These are phyloP conservation scores for Antennarius striatus DNA, from an alignment of 2,113 vertebrate genomes.

Conservation along the genomic window DNA sequence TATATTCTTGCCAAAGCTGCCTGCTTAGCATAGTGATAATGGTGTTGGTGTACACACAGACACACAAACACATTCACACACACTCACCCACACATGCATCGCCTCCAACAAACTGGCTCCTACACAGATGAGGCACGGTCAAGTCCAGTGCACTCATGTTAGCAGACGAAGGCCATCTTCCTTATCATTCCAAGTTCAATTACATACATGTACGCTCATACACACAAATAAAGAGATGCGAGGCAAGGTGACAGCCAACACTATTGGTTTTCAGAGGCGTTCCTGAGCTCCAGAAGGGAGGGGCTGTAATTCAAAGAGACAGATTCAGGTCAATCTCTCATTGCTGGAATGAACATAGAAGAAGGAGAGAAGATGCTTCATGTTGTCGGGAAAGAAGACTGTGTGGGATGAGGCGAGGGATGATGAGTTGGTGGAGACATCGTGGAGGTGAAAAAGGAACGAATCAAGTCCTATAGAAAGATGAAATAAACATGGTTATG, in stretches of 20 bases:
- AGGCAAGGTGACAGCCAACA: slow-evolving; percentile 40
- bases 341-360: slow-evolving; percentile 55
- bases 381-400: slow-evolving; percentile 24
- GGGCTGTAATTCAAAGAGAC: slow-evolving; percentile 70
- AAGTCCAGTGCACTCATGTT: slow-evolving; percentile 26
- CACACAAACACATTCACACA: slow-evolving; percentile 13
- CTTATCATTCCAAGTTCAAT: slow-evolving; percentile 54
- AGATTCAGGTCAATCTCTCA: slow-evolving; percentile 74
- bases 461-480: slow-evolving; percentile 34
- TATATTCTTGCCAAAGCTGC: slow-evolving; percentile 26
- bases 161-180: slow-evolving; percentile 18
- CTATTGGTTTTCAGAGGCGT: slow-evolving; percentile 59
- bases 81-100: slow-evolving; percentile 9
- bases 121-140: slow-evolving; percentile 25
- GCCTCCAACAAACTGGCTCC: slow-evolving; percentile 35
- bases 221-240: slow-evolving; percentile 20
- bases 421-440: slow-evolving; percentile 5
- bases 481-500: slow-evolving; percentile 30
- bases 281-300: slow-evolving; percentile 51
- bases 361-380: slow-evolving; percentile 52
- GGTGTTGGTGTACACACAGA: slow-evolving; percentile 16
- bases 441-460: slow-evolving; percentile 13
- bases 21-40: slow-evolving; percentile 48
- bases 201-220: slow-evolving; percentile 22
- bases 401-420: slow-evolving; percentile 42